A percentile compares a stretch with the other conserved stretches of the same genome.
Evolutionary conservation across 2,888 invertebrate genomes (phyloP).

Genomic region (Mycalesis mineus): DNA sequence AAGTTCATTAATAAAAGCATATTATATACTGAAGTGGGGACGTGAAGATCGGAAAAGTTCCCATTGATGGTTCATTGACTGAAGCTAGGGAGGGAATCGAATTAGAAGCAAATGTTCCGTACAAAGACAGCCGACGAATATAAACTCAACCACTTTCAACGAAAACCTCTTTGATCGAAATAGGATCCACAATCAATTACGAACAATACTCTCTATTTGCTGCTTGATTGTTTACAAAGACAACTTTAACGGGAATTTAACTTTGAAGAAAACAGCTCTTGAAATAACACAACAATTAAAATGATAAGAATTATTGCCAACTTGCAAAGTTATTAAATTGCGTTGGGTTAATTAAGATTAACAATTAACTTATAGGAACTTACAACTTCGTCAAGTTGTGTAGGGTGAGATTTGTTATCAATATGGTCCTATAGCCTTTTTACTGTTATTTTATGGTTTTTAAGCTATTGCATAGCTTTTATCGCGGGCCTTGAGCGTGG

Average conservation of each 20-base stretch:
- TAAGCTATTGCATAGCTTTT: too few species aligned
- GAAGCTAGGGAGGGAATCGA: constrained; percentile 69
- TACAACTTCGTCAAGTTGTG: neutral
- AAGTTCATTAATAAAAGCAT: neutral
- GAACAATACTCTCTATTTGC: constrained; percentile 1
- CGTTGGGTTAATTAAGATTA: too few species aligned
- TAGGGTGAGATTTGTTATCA: too few species aligned
- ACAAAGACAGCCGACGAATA: constrained; percentile 59
- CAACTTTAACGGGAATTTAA: neutral
- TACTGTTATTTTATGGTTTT: too few species aligned
- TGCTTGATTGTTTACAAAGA: neutral
- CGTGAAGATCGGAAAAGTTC: constrained; percentile 6
- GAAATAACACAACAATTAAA: too few species aligned
- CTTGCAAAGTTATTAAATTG: too few species aligned
- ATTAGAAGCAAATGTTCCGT: constrained; percentile 75
- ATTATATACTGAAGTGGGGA: neutral
- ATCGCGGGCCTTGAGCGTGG: too few species aligned
- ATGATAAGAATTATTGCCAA: too few species aligned
- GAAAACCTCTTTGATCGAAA: constrained; percentile 27
- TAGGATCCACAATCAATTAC: constrained; percentile 1
- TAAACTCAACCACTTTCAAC: constrained; percentile 35
- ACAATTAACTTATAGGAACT: neutral
- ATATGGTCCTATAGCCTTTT: too few species aligned
- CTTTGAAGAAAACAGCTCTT: neutral
- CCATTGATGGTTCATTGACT: constrained; percentile 65